phyloP scores from a whole-genome alignment of 2,113 vertebrate species.

The Elephas maximus region DNA sequence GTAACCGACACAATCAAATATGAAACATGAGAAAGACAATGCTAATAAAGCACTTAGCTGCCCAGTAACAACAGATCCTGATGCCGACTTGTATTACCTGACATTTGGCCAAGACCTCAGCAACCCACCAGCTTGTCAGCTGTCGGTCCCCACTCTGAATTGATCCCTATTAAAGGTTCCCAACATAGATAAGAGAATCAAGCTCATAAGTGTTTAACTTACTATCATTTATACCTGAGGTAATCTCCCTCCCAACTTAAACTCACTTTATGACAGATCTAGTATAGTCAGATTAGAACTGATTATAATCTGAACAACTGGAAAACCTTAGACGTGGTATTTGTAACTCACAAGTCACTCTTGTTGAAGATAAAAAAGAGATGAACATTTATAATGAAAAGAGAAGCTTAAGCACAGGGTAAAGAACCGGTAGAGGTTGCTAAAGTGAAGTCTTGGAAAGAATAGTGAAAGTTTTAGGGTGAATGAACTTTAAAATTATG shows the following conservation, averaged over 20 bases:
- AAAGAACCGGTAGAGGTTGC: background rate
- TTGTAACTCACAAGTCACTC: slow-evolving; percentile 4
- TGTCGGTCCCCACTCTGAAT: background rate
- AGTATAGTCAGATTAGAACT: background rate
- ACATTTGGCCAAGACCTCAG: background rate
- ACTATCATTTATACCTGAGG: background rate
- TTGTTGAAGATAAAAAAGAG: background rate
- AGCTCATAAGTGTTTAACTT: background rate
- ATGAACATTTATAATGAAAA: background rate
- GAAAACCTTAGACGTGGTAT: background rate
- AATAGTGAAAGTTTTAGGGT: background rate
- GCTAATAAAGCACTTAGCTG: background rate
- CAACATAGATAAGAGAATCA: background rate
- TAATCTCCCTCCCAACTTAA: background rate
- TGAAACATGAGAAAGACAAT: background rate
- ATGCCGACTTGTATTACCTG: background rate
- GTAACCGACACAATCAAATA: background rate
- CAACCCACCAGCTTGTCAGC: background rate
- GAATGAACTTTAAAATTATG: background rate
- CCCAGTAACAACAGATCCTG: background rate
- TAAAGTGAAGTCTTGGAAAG: background rate
- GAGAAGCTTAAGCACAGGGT: background rate
- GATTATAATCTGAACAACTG: background rate
- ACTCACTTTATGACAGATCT: background rate
- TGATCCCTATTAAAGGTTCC: background rate